Conservation (phyloP, 2,797 vertebrate genomes). For the Sebastes taczanowskii region DNA sequence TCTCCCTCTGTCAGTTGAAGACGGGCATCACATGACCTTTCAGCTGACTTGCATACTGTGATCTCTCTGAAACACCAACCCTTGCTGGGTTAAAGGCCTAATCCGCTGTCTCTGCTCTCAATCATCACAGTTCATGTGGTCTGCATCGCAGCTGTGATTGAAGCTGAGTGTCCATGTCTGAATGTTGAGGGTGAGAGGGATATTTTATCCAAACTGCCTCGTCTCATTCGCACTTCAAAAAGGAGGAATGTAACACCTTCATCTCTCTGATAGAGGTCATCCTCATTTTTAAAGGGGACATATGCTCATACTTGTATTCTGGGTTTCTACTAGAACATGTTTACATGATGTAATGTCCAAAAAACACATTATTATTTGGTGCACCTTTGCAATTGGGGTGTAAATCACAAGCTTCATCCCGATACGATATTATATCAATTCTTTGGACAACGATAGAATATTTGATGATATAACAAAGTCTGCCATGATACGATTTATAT, state of each 20-base stretch:
- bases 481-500: too few relatives aligned
- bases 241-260: not conserved
- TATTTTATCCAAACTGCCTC: not conserved
- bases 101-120: not conserved
- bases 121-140: not conserved
- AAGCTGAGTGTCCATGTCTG: not conserved
- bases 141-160: not conserved
- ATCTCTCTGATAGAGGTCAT: not conserved
- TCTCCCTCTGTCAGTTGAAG: not conserved
- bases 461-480: too few relatives aligned
- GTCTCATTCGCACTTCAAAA: not conserved
- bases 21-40: not conserved
- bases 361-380: not conserved
- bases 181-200: not conserved
- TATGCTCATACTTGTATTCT: not conserved
- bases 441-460: too few relatives aligned
- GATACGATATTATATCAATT: too few relatives aligned
- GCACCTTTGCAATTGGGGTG: too few relatives aligned
- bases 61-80: not conserved
- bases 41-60: not conserved
- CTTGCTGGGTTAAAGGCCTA: not conserved
- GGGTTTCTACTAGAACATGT: not conserved
- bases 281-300: not conserved
- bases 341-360: not conserved
- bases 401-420: too few relatives aligned